These are phyloP conservation scores for Cryptocheilus praepositus DNA, from an alignment of 2,888 invertebrate genomes.

Conservation along the genomic window DNA sequence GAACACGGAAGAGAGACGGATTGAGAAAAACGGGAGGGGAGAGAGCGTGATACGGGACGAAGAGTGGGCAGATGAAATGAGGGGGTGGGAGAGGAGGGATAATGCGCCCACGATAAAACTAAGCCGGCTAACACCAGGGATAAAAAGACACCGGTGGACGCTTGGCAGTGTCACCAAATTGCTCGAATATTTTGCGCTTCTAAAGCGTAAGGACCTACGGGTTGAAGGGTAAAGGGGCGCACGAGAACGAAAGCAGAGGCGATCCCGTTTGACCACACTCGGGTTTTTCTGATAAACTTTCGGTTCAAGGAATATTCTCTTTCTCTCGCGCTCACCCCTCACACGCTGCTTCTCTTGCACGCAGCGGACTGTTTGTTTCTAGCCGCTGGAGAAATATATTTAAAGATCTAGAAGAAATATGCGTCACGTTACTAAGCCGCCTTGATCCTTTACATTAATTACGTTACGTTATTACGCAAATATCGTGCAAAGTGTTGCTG, in stretches of 20 bases:
- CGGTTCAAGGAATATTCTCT: slow-evolving; percentile 61
- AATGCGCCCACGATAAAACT: slow-evolving; percentile 70
- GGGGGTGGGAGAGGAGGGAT: slow-evolving; percentile 54
- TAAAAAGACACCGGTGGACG: slow-evolving; percentile 63
- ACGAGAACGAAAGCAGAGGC: neutral
- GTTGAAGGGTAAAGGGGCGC: neutral
- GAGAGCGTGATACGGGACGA: neutral
- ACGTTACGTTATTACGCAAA: no score
- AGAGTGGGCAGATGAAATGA: slow-evolving; percentile 9
- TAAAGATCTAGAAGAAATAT: neutral
- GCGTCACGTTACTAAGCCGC: neutral
- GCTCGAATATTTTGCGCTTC: slow-evolving; percentile 69
- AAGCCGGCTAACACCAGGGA: slow-evolving; percentile 67
- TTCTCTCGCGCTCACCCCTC: slow-evolving; percentile 44
- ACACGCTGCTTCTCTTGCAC: neutral
- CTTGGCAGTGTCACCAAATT: slow-evolving; percentile 70
- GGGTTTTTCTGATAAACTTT: slow-evolving; percentile 63
- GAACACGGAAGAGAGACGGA: slow-evolving; percentile 19
- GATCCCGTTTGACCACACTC: slow-evolving; percentile 51
- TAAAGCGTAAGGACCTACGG: slow-evolving; percentile 23
- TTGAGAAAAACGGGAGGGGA: slow-evolving; percentile 18
- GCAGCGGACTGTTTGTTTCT: neutral
- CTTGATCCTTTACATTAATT: neutral
- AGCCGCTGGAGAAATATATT: neutral
- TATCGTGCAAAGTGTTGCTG: no score